A percentile compares a stretch with the other conserved stretches of the same genome.
phyloP scores from a whole-genome alignment of 2,797 vertebrate genomes.

The Chaunax sp. region DNA sequence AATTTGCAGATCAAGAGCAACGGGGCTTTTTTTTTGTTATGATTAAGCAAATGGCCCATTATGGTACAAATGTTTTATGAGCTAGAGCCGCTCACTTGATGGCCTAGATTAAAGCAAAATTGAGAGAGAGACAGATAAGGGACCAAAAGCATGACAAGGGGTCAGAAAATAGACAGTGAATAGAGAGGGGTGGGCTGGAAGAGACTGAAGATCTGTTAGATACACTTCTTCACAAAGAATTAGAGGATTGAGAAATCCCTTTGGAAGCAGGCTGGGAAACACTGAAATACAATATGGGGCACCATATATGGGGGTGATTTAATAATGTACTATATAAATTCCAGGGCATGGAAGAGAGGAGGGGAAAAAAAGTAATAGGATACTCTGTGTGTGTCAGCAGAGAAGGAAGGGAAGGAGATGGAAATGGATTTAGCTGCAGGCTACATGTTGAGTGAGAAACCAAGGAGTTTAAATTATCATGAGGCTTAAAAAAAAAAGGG shows the following conservation, averaged over 20 bases:
- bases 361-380: constrained; percentile 52
- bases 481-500: constrained; percentile 32
- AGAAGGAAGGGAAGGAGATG: constrained; percentile 30
- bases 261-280: constrained; percentile 38
- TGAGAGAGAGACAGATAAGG: constrained; percentile 2
- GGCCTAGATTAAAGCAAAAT: constrained; percentile 54
- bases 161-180: constrained; percentile 3
- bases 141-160: constrained; percentile 26
- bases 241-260: constrained; percentile 27
- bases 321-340: constrained; percentile 42
- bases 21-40: constrained; percentile 54
- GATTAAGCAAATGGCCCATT: constrained; percentile 67
- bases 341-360: constrained; percentile 20
- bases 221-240: constrained; percentile 16
- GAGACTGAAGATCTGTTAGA: constrained; percentile 12
- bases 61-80: constrained; percentile 51
- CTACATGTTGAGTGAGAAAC: constrained; percentile 30
- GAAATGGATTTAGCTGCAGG: constrained; percentile 30
- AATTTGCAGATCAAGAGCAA: constrained; percentile 56
- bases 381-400: constrained; percentile 23
- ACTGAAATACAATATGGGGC: constrained; percentile 45
- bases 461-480: constrained; percentile 47
- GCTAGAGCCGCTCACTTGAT: constrained; percentile 40
- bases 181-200: neutral
- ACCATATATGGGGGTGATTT: constrained; percentile 21